Base-by-base conservation (phyloP, 2,113 vertebrate species). In the Sander lucioperca region DNA sequence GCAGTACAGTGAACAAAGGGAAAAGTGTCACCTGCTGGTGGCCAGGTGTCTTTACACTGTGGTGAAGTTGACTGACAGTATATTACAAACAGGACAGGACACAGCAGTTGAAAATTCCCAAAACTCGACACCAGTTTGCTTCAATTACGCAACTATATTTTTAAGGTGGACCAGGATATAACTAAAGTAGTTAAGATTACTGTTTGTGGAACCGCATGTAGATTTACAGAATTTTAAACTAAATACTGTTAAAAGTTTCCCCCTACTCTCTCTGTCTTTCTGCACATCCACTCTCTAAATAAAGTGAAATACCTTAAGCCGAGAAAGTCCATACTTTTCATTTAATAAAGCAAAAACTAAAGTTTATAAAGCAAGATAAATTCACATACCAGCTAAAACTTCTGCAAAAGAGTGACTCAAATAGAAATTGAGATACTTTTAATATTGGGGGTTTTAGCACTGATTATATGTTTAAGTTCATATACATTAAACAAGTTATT, bases 11-110 rank as follows among this genome's bases (percentile, higher is more conserved):
- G 91, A 92, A 88, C 89, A 93, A 89, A 93, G 91, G 92, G 88
- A 80, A 94, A 95, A 92, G 94, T 94, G 94, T 94, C 94, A 94
- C 94, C 95, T 95, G 84, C 93, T 95, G 94, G 94, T 89, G 80
- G 89, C 64, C 89, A 51, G 11, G 66, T 77, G 87, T 80, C 81
- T 83, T 84, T 95, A 87, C 93, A 93, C 84, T 79, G 57, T 65
- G 30, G 50, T 56, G 15, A 57, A 36, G 63, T 23, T 76, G 51
- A 66, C 75, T 73, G 53, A 45, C 77, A 59, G 36, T 11, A 13
- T 15, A 36, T 27, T 33, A 39, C 23, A 59, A 71, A 51, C 5
- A 43, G 19, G 45, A 50, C 59, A 39, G 36, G 7, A 57, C 30
- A 8, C 4, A 1, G 8, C 5, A 45, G 15, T 30, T 33, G 3